Evolutionary conservation across 2,888 invertebrate species (phyloP).

Genomic region (Piscicola geometra): DNA sequence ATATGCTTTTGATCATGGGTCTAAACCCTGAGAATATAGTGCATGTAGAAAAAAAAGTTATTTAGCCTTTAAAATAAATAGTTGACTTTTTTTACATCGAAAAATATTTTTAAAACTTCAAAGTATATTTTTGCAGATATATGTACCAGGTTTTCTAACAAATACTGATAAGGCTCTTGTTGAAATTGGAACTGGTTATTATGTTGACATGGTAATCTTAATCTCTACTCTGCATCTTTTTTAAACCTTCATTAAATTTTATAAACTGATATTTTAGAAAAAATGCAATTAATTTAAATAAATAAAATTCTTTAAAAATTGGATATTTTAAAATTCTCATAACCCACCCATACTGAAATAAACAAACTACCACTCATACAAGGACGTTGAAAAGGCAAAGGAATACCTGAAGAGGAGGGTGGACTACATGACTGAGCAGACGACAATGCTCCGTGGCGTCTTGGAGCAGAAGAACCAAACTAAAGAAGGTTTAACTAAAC

Average conservation of each 20-base stretch:
- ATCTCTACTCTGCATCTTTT: no score
- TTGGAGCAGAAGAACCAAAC: slow-evolving; percentile 69
- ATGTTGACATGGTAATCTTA: slow-evolving; percentile 74
- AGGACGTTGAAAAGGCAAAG: slow-evolving; percentile 75
- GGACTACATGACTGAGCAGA: slow-evolving; percentile 84
- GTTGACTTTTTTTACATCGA: no score
- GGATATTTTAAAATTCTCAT: neutral
- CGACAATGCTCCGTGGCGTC: slow-evolving; percentile 81
- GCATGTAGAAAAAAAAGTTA: no score
- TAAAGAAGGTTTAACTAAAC: slow-evolving; percentile 52
- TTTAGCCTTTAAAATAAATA: no score
- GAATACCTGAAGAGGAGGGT: slow-evolving; percentile 89
- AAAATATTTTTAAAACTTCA: no score
- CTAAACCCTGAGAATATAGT: no score
- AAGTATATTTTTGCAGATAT: no score
- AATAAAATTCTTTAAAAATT: neutral
- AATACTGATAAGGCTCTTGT: slow-evolving; percentile 82
- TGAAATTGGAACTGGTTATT: slow-evolving; percentile 95
- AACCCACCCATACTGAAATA: neutral
- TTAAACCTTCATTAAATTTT: neutral
- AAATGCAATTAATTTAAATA: no score
- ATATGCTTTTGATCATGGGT: no score
- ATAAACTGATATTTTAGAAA: no score
- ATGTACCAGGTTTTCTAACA: slow-evolving; percentile 82
- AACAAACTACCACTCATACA: no score